phyloP scores from a whole-genome alignment of 2,113 vertebrate species.

The Cathartes aura region DNA sequence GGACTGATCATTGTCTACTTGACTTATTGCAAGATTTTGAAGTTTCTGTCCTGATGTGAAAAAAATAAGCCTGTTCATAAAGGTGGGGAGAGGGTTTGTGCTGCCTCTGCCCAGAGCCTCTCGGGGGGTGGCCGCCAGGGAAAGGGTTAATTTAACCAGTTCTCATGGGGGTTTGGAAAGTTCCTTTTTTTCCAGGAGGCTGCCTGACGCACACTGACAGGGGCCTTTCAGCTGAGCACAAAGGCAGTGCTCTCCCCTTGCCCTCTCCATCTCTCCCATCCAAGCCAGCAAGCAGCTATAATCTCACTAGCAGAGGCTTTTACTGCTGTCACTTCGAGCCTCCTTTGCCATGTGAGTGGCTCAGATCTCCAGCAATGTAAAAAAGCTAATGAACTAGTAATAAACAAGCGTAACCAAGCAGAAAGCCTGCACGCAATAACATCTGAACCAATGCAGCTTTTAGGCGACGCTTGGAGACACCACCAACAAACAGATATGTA shows the following conservation, averaged over 20 bases:
- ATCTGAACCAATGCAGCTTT: conserved; percentile 12
- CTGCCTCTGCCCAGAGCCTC: not conserved
- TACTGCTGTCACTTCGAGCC: conserved; percentile 55
- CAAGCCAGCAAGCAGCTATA: conserved; percentile 43
- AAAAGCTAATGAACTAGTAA: conserved; percentile 66
- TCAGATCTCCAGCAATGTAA: conserved; percentile 60
- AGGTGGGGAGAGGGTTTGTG: not conserved
- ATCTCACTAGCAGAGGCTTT: conserved; percentile 66
- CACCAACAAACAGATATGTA: not conserved
- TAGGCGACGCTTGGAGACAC: not conserved
- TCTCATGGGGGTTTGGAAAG: conserved; percentile 18
- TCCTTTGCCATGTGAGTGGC: conserved; percentile 36
- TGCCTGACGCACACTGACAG: conserved; percentile 28
- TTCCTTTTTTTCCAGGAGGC: conserved; percentile 53
- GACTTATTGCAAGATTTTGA: not conserved
- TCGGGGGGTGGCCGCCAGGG: not conserved
- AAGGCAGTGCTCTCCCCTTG: conserved; percentile 31
- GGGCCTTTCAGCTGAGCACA: conserved; percentile 53
- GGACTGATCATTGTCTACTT: not conserved
- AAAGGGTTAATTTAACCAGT: conserved; percentile 53
- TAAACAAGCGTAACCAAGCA: conserved; percentile 66
- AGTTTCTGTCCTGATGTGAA: not conserved
- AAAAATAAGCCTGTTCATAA: not conserved
- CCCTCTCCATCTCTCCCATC: conserved; percentile 23
- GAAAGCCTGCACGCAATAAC: conserved; percentile 29